Evolutionary conservation across 2,113 vertebrate species (phyloP).

Genomic region (Upupa epops): DNA sequence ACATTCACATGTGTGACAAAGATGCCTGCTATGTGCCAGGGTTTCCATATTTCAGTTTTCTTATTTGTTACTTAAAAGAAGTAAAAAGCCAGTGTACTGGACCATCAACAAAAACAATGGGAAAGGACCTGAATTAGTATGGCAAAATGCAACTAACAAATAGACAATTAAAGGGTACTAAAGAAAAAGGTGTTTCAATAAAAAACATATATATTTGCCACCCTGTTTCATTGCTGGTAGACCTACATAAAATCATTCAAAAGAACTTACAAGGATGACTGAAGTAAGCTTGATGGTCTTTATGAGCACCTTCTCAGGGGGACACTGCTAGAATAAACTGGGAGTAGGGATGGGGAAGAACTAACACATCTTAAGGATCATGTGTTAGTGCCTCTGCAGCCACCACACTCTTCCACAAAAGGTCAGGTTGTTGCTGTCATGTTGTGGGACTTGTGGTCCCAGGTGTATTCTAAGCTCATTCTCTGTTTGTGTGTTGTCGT

Average conservation of each 20-base stretch:
- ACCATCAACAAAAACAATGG: not conserved
- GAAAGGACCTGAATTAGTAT: not conserved
- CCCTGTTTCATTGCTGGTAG: not conserved
- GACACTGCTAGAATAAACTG: not conserved
- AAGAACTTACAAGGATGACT: not conserved
- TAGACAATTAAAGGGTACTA: not conserved
- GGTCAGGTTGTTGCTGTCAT: not conserved
- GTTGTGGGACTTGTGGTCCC: not conserved
- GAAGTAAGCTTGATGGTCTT: not conserved
- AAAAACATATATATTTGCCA: not conserved
- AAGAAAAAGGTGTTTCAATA: not conserved
- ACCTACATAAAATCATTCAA: not conserved
- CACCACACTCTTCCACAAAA: fast-evolving
- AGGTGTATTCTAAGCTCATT: not conserved
- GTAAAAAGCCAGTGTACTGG: not conserved
- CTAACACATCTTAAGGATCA: fast-evolving
- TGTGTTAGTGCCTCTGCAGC: not conserved
- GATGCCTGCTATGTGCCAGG: not conserved
- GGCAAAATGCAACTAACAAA: not conserved
- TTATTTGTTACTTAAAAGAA: not conserved
- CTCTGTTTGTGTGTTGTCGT: fast-evolving
- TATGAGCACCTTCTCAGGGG: not conserved
- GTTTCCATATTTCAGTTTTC: not conserved
- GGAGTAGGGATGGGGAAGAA: not conserved
- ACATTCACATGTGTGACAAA: fast-evolving